Conservation (phyloP, 2,113 vertebrate species). For the Agapornis roseicollis region DNA sequence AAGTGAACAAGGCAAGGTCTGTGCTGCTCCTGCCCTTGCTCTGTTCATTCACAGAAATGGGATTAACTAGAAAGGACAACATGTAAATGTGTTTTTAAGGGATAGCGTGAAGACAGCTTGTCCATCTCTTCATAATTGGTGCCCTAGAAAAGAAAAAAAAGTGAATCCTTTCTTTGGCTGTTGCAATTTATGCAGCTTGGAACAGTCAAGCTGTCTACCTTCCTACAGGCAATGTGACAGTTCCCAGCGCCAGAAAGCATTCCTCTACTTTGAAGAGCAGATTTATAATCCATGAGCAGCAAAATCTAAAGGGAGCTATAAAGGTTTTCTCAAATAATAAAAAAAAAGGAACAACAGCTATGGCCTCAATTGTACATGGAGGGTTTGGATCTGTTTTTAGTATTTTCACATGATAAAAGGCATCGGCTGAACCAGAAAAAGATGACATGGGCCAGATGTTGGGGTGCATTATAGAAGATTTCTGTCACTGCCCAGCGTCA, state of each 20-base stretch:
- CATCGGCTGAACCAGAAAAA: background rate
- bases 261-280: conserved; percentile 11
- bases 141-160: background rate
- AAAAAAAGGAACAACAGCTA: background rate
- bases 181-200: conserved; percentile 3
- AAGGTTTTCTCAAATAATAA: conserved; percentile 11
- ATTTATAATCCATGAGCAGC: conserved; percentile 39
- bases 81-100: background rate
- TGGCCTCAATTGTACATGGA: background rate
- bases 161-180: background rate
- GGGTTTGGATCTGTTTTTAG: background rate
- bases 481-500: background rate
- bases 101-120: background rate
- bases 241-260: background rate
- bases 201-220: conserved; percentile 30
- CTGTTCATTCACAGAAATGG: background rate
- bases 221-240: conserved; percentile 28
- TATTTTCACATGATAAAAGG: background rate
- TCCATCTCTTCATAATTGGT: background rate
- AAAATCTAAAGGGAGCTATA: conserved; percentile 18
- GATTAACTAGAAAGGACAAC: background rate
- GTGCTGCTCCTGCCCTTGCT: background rate
- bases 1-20: background rate
- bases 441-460: background rate
- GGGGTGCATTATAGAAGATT: background rate